phyloP scores from a whole-genome alignment of 2,888 invertebrate genomes.

The Polietes domitor region DNA sequence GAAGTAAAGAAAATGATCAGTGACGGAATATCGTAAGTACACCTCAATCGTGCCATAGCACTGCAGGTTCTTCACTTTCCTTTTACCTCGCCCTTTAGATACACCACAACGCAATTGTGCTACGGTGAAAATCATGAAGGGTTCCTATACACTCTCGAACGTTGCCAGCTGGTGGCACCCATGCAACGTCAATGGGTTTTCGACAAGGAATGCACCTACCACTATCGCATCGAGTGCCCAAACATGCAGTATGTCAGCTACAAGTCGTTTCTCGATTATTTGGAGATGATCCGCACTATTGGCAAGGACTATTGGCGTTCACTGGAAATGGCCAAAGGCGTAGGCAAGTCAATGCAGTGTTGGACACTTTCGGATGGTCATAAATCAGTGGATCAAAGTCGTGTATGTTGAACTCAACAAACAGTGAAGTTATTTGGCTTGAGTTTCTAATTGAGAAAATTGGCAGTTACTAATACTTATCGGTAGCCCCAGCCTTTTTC shows the following conservation, averaged over 20 bases:
- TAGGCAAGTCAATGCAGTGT: slow-evolving; percentile 64
- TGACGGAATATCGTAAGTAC: slow-evolving; percentile 88
- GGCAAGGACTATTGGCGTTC: slow-evolving; percentile 77
- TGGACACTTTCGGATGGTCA: slow-evolving; percentile 64
- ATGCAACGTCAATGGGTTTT: slow-evolving; percentile 89
- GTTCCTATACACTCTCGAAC: slow-evolving; percentile 87
- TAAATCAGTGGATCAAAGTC: slow-evolving; percentile 66
- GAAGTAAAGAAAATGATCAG: slow-evolving; percentile 90
- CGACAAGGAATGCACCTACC: slow-evolving; percentile 80
- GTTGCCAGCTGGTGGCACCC: slow-evolving; percentile 86
- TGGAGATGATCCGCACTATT: slow-evolving; percentile 73
- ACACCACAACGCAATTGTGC: slow-evolving; percentile 89
- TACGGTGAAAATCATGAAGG: slow-evolving; percentile 86
- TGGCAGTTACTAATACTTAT: too few species aligned
- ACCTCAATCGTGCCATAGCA: neutral
- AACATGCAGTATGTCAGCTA: slow-evolving; percentile 74
- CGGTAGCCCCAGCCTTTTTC: too few species aligned
- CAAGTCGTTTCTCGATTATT: slow-evolving; percentile 74
- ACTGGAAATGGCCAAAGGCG: slow-evolving; percentile 66
- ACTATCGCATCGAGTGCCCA: slow-evolving; percentile 76
- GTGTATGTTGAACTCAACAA: slow-evolving; percentile 68
- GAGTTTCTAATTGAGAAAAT: too few species aligned
- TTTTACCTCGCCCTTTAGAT: slow-evolving; percentile 81
- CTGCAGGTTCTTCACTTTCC: neutral
- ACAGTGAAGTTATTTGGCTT: too few species aligned